Evolutionary conservation across 2,797 vertebrate species (phyloP), one percentile per base, ranked within the genome.

Genomic region (Myoxocephalus aenaeus): DNA sequence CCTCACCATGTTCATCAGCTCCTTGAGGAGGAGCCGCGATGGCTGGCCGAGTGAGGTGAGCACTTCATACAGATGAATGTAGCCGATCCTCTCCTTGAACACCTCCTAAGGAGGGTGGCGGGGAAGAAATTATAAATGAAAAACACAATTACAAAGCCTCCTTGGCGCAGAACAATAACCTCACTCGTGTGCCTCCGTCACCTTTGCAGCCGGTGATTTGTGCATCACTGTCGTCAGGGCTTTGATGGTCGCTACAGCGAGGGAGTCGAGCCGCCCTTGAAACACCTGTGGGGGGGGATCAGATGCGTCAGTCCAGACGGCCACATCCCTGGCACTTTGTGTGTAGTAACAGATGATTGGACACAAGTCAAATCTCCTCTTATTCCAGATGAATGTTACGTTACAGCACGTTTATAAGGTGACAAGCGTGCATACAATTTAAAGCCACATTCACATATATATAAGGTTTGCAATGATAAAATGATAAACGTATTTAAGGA

Each of bases 1-100:
- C 66, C 95, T 96, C 84, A 99, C 98, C 97, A 99, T 99, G 91
- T 99, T 99, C 97, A 99, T 98, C 79, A 99, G 95, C 89, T 99
- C 98, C 93, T 98, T 97, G 83, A 99, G 96, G 51, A 99, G 93
- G 54, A 96, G 96, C 51, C 95, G 87, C 20, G 98, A 96, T 0
- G 98, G 98, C 25, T 98, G 97, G 68, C 98, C 97, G 34, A 99
- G 92, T 0, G 97, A 98, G 76, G 96, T 95, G 40, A 99, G 93
- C 84, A 99, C 97, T 86, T 99, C 98, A 40, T 96, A 97, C 86
- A 99, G 94, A 82, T 99, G 98, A 56, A 95, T 96, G 84, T 99
- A 99, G 61, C 98, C 98, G 83, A 99, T 99, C 83, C 98, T 94
- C 92, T 99, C 98, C 90, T 99, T 99, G 93, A 99, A 99, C 79